Evolutionary conservation across 2,113 vertebrate species (phyloP), one percentile per base, ranked within the genome.

Genomic region (Paramisgurnus dabryanus): DNA sequence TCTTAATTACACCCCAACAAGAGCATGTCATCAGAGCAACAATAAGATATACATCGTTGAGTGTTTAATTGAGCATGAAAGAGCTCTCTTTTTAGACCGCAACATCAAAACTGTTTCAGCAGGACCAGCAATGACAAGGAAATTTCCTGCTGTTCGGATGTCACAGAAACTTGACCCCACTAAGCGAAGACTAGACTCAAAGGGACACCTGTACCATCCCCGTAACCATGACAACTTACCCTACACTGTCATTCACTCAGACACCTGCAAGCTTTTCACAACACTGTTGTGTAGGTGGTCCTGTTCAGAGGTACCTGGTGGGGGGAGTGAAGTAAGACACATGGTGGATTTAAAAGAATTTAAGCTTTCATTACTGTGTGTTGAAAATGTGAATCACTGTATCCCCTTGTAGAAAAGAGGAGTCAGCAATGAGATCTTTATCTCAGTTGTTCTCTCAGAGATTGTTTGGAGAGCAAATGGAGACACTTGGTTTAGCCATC

Each of bases 111-210:
- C 80, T 70, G 39, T 77, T 79, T 67, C 61, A 61, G 76, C 72
- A 53, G 76, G 77, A 49, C 78, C 63, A 78, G 71, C 64, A 60
- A 81, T 77, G 55, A 47, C 50, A 45, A 73, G 76, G 63, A 61
- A 84, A 86, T 87, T 61, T 73, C 47, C 55, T 65, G 55, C 80
- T 81, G 82, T 84, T 84, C 82, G 86, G 69, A 85, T 83, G 87
- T 89, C 87, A 88, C 82, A 81, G 67, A 82, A 85, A 87, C 80
- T 82, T 87, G 86, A 87, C 72, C 63, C 83, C 86, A 86, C 76
- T 34, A 88, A 84, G 67, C 40, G 50, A 82, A 84, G 84, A 86
- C 81, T 34, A 43, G 67, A 83, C 86, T 85, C 79, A 75, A 7
- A 70, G 70, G 85, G 85, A 86, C 86, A 89, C 83, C 89, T 89